Evolutionary conservation across 2,888 invertebrate species (phyloP).

Genomic region (Hedychridium roseum): DNA sequence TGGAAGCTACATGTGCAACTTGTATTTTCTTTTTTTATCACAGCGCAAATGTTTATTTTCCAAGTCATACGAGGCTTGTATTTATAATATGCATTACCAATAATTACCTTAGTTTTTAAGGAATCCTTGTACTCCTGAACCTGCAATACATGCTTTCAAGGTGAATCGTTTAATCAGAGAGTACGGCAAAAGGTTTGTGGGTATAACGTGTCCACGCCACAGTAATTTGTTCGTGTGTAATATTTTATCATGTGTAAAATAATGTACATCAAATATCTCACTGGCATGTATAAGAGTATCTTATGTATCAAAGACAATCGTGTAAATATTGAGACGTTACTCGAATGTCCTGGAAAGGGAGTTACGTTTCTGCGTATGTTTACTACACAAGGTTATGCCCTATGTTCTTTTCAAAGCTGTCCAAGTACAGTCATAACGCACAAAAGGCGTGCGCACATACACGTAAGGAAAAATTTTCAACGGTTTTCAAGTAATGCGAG

Average conservation of each 20-base stretch:
- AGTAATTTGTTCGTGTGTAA: slow-evolving; percentile 7
- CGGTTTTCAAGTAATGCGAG: no score
- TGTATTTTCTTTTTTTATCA: background rate
- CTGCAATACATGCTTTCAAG: slow-evolving; percentile 65
- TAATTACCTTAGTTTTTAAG: slow-evolving; percentile 76
- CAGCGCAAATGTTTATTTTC: background rate
- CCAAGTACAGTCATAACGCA: no score
- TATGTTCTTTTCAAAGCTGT: no score
- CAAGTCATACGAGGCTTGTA: slow-evolving; percentile 2
- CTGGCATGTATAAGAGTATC: background rate
- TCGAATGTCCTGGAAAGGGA: background rate
- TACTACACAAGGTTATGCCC: no score
- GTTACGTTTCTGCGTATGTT: no score
- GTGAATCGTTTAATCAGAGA: slow-evolving; percentile 18
- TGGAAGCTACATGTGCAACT: background rate
- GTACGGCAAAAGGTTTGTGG: background rate
- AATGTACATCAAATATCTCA: background rate
- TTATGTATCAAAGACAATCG: background rate
- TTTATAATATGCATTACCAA: background rate
- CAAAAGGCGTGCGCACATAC: no score
- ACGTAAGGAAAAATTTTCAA: no score
- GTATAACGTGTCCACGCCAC: slow-evolving; percentile 15
- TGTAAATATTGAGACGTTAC: background rate
- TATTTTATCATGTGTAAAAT: background rate
- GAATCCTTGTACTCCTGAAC: slow-evolving; percentile 92